Evolutionary conservation across 2,888 invertebrate species (phyloP).

Genomic region (Drosophila nigritarsus): DNA sequence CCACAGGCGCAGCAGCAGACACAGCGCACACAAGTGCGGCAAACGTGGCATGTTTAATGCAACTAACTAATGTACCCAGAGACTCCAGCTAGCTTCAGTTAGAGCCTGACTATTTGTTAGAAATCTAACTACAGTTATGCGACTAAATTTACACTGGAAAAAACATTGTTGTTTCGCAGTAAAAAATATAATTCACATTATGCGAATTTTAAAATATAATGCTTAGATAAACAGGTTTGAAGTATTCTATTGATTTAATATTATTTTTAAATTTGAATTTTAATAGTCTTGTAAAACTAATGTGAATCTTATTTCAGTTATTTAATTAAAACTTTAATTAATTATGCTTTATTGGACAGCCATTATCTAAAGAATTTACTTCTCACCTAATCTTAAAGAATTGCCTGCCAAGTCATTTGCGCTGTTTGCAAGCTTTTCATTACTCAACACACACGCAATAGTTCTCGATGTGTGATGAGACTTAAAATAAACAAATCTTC

Average conservation of each 20-base stretch:
- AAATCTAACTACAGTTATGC: slow-evolving; percentile 10
- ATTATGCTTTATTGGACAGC: not conserved
- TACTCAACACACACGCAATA: not conserved
- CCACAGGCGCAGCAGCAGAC: slow-evolving; percentile 64
- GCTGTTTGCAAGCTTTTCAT: too few species aligned
- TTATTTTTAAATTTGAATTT: not conserved
- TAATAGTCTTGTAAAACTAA: not conserved
- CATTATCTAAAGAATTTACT: not conserved
- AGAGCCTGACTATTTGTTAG: not conserved
- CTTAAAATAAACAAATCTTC: too few species aligned
- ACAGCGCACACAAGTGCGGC: slow-evolving; percentile 63
- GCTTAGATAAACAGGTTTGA: not conserved
- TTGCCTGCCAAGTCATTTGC: not conserved
- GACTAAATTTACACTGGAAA: slow-evolving; percentile 1
- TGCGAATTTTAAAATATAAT: not conserved
- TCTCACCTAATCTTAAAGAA: not conserved
- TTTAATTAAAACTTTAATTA: not conserved
- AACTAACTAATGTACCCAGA: slow-evolving; percentile 43
- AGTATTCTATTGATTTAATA: not conserved
- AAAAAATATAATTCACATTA: not conserved
- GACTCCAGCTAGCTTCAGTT: not conserved
- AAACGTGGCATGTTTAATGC: slow-evolving; percentile 57
- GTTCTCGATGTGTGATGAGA: not conserved
- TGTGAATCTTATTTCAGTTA: not conserved
- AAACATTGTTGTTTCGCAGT: not conserved